Evolutionary conservation across 2,113 vertebrate genomes (phyloP).

Genomic region (Mobula birostris): DNA sequence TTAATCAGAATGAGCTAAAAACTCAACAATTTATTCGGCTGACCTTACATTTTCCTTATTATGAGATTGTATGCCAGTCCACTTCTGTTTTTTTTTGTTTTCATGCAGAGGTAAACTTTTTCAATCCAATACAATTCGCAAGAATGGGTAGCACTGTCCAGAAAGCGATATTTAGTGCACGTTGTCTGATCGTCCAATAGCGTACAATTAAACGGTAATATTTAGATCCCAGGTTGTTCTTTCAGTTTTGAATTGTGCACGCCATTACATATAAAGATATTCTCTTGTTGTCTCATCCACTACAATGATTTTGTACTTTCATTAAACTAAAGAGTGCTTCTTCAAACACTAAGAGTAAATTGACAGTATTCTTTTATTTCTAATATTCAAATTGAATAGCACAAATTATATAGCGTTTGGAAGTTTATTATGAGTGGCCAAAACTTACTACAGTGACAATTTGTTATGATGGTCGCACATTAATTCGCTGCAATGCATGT

Average conservation of each 20-base stretch:
- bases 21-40: background rate
- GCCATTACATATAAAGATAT: background rate
- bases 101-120: background rate
- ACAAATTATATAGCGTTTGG: background rate
- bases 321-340: background rate
- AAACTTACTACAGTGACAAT: background rate
- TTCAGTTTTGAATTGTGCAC: background rate
- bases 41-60: background rate
- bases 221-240: background rate
- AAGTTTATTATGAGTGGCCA: background rate
- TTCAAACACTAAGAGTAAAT: background rate
- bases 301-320: background rate
- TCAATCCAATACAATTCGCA: background rate
- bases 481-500: background rate
- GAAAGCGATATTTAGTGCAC: background rate
- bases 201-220: background rate
- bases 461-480: background rate
- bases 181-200: background rate
- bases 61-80: background rate
- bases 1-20: background rate
- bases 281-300: background rate
- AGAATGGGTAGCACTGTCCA: background rate
- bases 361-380: background rate
- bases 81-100: background rate
- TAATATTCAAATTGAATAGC: background rate